Conservation (phyloP, 2,888 invertebrate species). For the Clunio marinus region DNA sequence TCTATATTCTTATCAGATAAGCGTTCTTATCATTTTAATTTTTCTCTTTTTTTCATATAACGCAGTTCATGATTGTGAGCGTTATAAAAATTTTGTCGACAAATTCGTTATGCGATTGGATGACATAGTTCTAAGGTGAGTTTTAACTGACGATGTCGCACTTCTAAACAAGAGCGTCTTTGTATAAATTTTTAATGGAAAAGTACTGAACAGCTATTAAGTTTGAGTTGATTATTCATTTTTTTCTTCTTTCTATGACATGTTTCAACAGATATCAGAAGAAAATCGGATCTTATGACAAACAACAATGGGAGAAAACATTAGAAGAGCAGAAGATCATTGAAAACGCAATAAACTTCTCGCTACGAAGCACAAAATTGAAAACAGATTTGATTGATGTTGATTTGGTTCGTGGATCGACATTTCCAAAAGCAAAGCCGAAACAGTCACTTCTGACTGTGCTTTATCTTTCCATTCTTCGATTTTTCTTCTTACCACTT, state of each 20-base stretch:
- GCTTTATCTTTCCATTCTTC: conserved; percentile 73
- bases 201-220: neutral
- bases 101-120: conserved; percentile 49
- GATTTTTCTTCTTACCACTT: conserved; percentile 78
- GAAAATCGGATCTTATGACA: conserved; percentile 95
- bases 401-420: conserved; percentile 93
- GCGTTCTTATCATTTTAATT: neutral
- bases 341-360: conserved; percentile 75
- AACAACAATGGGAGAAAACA: conserved; percentile 95
- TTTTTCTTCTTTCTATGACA: conserved; percentile 41
- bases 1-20: neutral
- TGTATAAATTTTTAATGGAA: neutral
- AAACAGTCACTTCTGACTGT: conserved; percentile 85
- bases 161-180: neutral
- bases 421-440: conserved; percentile 93
- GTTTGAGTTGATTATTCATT: neutral
- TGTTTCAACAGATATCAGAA: conserved; percentile 75
- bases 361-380: conserved; percentile 71
- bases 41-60: neutral
- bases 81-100: conserved; percentile 19
- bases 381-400: conserved; percentile 94
- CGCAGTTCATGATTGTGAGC: conserved; percentile 11
- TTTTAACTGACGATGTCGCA: neutral
- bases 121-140: conserved; percentile 52
- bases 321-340: conserved; percentile 89